Percentiles rank a stretch among this genome's conserved stretches.
Evolutionary conservation across 1,140 invertebrate genomes (phyloP).

Genomic region (Drosophila trapezifrons): DNA sequence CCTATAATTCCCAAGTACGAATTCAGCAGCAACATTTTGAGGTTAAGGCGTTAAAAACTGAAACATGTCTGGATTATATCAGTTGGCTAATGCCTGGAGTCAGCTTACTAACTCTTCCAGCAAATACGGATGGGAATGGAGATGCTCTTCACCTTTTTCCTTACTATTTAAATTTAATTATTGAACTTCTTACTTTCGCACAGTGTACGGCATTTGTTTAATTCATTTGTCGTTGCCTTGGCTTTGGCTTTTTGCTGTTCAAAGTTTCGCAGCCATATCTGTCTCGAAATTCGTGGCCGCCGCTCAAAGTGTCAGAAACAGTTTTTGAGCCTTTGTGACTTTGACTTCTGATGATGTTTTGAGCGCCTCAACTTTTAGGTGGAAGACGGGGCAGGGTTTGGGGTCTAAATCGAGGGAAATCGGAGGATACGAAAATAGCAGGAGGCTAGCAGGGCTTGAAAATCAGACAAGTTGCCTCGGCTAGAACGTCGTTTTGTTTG

Average conservation of each 20-base stretch:
- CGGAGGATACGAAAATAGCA: too few species aligned
- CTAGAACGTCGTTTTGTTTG: slow-evolving; percentile 45
- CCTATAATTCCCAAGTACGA: neutral
- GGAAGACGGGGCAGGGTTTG: neutral
- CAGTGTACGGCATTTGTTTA: slow-evolving; percentile 41
- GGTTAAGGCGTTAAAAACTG: neutral
- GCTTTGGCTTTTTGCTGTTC: slow-evolving; percentile 37
- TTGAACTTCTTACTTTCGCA: neutral
- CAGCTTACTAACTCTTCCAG: too few species aligned
- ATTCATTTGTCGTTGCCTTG: slow-evolving; percentile 53
- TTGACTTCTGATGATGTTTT: slow-evolving; percentile 53
- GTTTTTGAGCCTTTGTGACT: slow-evolving; percentile 51
- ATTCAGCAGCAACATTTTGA: neutral
- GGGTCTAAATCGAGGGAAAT: slow-evolving; percentile 3
- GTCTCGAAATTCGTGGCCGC: slow-evolving; percentile 49
- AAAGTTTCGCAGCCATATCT: slow-evolving; percentile 45
- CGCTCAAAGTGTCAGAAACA: slow-evolving; percentile 55
- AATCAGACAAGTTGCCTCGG: slow-evolving; percentile 39
- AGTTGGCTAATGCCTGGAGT: too few species aligned
- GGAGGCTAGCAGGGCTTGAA: too few species aligned
- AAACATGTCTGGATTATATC: too few species aligned
- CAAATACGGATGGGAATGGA: too few species aligned
- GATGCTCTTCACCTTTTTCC: too few species aligned
- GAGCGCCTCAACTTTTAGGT: slow-evolving; percentile 24
- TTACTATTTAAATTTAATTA: neutral